Conservation (phyloP, 2,113 vertebrate genomes). For the Cromileptes altivelis region DNA sequence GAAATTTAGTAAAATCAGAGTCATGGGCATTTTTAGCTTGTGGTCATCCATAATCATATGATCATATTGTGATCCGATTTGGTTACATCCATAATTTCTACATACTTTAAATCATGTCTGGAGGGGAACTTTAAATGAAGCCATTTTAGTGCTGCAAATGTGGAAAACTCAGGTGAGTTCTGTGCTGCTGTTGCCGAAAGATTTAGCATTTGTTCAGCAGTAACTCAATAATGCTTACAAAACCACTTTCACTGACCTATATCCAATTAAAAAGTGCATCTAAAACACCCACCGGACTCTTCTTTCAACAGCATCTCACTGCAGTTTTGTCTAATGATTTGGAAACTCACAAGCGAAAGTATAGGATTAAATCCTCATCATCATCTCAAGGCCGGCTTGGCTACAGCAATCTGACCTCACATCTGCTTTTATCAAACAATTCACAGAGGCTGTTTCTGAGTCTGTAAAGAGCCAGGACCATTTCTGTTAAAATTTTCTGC, state of each 20-base stretch:
- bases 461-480: background rate
- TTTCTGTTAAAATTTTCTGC: background rate
- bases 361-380: background rate
- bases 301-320: background rate
- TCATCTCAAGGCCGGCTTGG: background rate
- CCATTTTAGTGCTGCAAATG: background rate
- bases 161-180: background rate
- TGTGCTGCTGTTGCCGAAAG: background rate
- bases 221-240: constrained; percentile 1
- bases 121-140: background rate
- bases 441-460: background rate
- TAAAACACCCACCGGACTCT: background rate
- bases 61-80: no score
- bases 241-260: background rate
- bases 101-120: no score
- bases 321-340: constrained; percentile 5
- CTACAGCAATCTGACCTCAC: background rate
- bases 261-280: background rate
- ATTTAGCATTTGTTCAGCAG: background rate
- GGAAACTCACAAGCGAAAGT: background rate
- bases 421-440: background rate
- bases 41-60: no score
- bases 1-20: no score
- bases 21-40: no score
- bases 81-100: no score